Percentiles rank a stretch among this genome's conserved stretches.
phyloP scores from a whole-genome alignment of 2,113 vertebrate genomes.

The Cavia porcellus region DNA sequence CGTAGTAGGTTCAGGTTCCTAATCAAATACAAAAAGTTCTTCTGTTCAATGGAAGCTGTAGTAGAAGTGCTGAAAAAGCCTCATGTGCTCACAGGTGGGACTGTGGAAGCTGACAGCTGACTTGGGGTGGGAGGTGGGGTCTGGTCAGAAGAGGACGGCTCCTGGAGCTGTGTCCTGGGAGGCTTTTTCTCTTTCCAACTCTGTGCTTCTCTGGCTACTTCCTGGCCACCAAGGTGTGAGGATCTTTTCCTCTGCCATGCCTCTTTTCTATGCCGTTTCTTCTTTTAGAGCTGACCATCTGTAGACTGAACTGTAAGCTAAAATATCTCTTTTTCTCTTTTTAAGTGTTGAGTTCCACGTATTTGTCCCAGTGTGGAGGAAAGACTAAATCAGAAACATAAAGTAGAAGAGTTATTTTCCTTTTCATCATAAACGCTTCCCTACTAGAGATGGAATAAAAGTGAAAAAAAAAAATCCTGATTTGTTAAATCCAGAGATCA shows the following conservation, averaged over 20 bases:
- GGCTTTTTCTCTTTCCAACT: neutral
- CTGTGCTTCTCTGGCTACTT: neutral
- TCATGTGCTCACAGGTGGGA: neutral
- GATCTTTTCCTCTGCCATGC: neutral
- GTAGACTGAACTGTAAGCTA: neutral
- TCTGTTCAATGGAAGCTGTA: neutral
- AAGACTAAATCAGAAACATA: neutral
- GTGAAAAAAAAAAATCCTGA: neutral
- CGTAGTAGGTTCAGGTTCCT: neutral
- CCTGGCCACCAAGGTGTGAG: neutral
- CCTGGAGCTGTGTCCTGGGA: neutral
- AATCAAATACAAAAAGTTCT: neutral
- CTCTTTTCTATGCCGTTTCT: neutral
- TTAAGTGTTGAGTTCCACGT: neutral
- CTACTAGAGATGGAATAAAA: neutral
- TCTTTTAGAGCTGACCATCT: neutral
- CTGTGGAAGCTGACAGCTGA: neutral
- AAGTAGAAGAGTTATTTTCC: slow-evolving; percentile 7
- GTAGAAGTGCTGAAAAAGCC: neutral
- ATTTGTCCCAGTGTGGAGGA: neutral
- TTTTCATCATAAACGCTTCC: neutral
- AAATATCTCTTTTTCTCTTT: neutral
- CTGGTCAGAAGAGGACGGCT: neutral
- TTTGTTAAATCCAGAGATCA: neutral
- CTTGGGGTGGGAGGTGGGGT: neutral